Evolutionary conservation across 2,888 invertebrate genomes (phyloP).

Genomic region (Drosophila leonis): DNA sequence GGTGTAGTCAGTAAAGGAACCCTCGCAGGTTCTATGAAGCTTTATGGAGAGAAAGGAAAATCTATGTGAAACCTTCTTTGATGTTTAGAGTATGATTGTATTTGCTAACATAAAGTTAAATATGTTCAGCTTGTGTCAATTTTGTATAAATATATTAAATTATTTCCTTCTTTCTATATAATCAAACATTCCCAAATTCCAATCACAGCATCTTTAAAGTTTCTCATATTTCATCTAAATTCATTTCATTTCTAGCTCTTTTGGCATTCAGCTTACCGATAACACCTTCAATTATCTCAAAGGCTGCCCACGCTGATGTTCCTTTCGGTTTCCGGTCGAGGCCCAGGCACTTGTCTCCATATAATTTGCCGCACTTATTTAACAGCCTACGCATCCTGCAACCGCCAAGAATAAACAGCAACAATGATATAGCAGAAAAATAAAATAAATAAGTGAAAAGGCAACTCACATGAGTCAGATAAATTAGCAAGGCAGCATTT

Average conservation of each 20-base stretch:
- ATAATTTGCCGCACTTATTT: conserved; percentile 79
- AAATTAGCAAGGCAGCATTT: conserved; percentile 59
- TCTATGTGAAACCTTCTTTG: too few relatives aligned
- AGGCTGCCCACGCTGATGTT: conserved; percentile 46
- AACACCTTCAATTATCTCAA: conserved; percentile 49
- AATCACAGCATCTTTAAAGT: not conserved
- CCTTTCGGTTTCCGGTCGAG: conserved; percentile 46
- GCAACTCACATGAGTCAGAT: conserved; percentile 56
- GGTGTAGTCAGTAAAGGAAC: not conserved
- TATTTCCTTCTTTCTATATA: not conserved
- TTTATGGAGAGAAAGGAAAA: not conserved
- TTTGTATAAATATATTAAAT: not conserved
- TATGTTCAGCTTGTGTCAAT: too few relatives aligned
- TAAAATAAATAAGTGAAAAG: not conserved
- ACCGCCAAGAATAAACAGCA: conserved; percentile 16
- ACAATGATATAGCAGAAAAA: conserved; percentile 18
- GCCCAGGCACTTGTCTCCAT: conserved; percentile 69
- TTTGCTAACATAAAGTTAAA: too few relatives aligned
- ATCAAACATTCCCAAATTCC: not conserved
- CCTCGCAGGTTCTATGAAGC: not conserved
- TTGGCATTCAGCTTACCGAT: conserved; percentile 10
- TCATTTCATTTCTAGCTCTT: conserved; percentile 11
- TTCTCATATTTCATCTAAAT: conserved; percentile 6
- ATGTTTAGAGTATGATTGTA: too few relatives aligned
- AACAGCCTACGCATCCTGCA: conserved; percentile 67